Conservation (phyloP, 2,888 invertebrate species). For the Pseudanteris insignis region DNA sequence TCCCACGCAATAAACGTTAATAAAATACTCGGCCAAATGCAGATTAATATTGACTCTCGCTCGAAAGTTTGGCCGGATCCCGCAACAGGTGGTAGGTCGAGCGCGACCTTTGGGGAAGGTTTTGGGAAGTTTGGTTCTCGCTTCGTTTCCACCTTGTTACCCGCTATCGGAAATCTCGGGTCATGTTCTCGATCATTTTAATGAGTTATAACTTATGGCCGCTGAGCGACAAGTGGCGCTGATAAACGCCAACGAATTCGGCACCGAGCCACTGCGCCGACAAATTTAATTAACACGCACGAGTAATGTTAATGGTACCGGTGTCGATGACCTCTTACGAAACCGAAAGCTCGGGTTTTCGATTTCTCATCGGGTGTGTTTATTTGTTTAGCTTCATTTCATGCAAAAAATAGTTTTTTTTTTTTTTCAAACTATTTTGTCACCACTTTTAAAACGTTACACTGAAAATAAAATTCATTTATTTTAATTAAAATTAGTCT, state of each 20-base stretch:
- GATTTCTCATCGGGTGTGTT: too few species aligned
- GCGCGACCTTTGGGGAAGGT: conserved; percentile 29
- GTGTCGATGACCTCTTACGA: too few species aligned
- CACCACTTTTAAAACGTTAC: neutral
- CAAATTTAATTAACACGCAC: neutral
- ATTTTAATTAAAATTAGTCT: too few species aligned
- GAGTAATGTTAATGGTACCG: neutral
- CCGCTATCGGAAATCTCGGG: conserved; percentile 36
- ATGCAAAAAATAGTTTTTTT: too few species aligned
- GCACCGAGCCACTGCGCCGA: conserved; percentile 1
- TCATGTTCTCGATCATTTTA: conserved; percentile 37
- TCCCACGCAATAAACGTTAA: conserved; percentile 2
- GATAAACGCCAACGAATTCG: conserved; percentile 1
- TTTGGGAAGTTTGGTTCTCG: conserved; percentile 36
- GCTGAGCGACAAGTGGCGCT: conserved; percentile 9
- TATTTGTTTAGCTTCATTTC: too few species aligned
- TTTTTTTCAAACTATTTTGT: too few species aligned
- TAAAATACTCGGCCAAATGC: conserved; percentile 15
- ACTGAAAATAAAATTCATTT: neutral
- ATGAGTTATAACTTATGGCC: conserved; percentile 36
- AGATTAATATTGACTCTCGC: conserved; percentile 25
- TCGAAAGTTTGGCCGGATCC: conserved; percentile 18
- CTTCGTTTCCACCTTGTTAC: conserved; percentile 40
- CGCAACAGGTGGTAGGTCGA: conserved; percentile 42
- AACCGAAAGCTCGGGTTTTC: too few species aligned